Conservation (phyloP, 2,113 vertebrate genomes). For the Rafetus swinhoei region DNA sequence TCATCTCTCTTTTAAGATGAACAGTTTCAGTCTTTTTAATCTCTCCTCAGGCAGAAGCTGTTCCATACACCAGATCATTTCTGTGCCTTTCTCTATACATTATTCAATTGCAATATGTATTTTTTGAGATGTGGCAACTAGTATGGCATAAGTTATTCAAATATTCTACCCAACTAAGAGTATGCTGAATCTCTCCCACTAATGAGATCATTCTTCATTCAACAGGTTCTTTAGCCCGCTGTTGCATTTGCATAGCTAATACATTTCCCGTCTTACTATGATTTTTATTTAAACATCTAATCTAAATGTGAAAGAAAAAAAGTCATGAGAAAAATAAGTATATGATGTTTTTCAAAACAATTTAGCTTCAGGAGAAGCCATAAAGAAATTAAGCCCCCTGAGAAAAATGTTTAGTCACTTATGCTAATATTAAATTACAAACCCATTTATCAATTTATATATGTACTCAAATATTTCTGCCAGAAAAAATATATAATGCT, state of each 20-base stretch:
- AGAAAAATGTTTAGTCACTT: not conserved
- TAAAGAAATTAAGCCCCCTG: not conserved
- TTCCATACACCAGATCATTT: not conserved
- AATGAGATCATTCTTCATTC: not conserved
- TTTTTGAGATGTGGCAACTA: not conserved
- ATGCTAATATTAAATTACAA: not conserved
- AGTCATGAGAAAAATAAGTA: constrained; percentile 23
- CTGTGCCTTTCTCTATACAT: not conserved
- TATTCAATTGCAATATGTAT: not conserved
- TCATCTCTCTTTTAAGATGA: not conserved
- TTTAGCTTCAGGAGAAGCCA: not conserved
- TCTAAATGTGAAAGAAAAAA: not conserved
- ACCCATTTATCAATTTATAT: not conserved
- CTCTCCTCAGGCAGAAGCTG: not conserved
- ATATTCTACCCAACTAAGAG: not conserved
- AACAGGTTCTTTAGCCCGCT: not conserved
- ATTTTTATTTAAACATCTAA: constrained; percentile 10
- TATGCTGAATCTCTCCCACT: not conserved
- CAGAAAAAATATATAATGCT: not conserved
- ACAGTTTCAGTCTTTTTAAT: not conserved
- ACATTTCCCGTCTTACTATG: not conserved
- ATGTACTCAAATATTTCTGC: not conserved
- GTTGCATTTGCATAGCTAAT: constrained; percentile 1
- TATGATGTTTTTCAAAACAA: not conserved
- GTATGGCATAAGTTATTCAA: not conserved